Conservation (phyloP, 2,888 invertebrate species). For the Endotricha flammealis region DNA sequence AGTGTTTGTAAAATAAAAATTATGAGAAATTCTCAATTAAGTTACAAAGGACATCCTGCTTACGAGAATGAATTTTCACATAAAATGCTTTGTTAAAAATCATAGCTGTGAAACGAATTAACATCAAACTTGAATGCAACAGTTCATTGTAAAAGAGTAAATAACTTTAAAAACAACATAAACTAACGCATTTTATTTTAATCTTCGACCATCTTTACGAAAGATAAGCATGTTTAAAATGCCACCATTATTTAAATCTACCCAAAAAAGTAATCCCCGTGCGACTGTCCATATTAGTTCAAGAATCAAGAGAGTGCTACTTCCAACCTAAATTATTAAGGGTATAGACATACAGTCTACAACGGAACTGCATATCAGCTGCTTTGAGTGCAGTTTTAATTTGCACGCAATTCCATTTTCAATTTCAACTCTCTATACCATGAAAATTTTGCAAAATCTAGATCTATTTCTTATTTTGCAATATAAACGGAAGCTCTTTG, state of each 20-base stretch:
- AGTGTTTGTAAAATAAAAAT: too few relatives aligned
- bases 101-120: background rate
- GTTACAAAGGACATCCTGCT: too few relatives aligned
- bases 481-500: too few relatives aligned
- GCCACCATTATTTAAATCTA: conserved; percentile 5
- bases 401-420: too few relatives aligned
- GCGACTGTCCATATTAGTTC: conserved; percentile 11
- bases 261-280: conserved; percentile 18
- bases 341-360: too few relatives aligned
- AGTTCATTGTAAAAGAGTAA: background rate
- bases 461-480: too few relatives aligned
- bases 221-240: conserved; percentile 1
- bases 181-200: background rate
- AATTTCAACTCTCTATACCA: too few relatives aligned
- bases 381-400: too few relatives aligned
- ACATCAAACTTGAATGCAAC: background rate
- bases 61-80: too few relatives aligned
- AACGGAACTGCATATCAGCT: too few relatives aligned
- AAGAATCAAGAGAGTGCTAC: background rate
- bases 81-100: background rate
- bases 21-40: too few relatives aligned
- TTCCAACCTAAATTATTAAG: background rate
- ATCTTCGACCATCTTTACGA: background rate
- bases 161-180: background rate
- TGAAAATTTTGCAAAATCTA: too few relatives aligned